Evolutionary conservation across 2,113 vertebrate species (phyloP), one percentile per base, ranked within the genome.

Genomic region (Ptychochromis oligacanthus): DNA sequence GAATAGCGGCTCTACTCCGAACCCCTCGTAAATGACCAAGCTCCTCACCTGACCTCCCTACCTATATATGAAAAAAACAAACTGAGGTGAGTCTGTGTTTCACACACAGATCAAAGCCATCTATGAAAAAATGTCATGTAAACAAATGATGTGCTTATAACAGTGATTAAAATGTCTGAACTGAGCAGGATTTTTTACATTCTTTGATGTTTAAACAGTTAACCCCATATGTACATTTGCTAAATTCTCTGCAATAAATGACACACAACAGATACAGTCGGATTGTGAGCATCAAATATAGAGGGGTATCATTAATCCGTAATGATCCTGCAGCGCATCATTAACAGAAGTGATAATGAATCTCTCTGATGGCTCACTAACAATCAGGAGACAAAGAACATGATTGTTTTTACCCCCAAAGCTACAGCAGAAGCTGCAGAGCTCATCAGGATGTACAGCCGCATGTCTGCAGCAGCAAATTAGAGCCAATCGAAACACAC

Each of bases 261-360:
- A n/a, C 52, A 60, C 56, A 78, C 26, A 54, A 40, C 10, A 57
- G 13, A 17, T 20, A 20, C 34, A 49, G 26, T 46, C 11, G 36
- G 49, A 12, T 10, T 59, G 74, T 62, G 43, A 36, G 64, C 34
- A 17, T 84, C 22, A 36, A n/a, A 59, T 38, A 20, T 31, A 31
- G 6, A 67, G 49, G 15, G 56, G 28, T 60, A 60, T 82, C 31
- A 82, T 82, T 88, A 86, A n/a, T 49, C 38, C 49, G 60, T 65
- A 81, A 84, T 60, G 81, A 62, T 64, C 75, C 26, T 43, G 57
- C 83, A 57, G 82, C 2, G 77, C 55, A 0, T 54, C 79, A 85
- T 88, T 82, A 84, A 36, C 83, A 15, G 24, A 3, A n/a, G 4
- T 26, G 65, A 56, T 67, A 84, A 84, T 55, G 64, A 78, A 56